Base-by-base conservation (phyloP, 2,113 vertebrate species). In the Ia io region DNA sequence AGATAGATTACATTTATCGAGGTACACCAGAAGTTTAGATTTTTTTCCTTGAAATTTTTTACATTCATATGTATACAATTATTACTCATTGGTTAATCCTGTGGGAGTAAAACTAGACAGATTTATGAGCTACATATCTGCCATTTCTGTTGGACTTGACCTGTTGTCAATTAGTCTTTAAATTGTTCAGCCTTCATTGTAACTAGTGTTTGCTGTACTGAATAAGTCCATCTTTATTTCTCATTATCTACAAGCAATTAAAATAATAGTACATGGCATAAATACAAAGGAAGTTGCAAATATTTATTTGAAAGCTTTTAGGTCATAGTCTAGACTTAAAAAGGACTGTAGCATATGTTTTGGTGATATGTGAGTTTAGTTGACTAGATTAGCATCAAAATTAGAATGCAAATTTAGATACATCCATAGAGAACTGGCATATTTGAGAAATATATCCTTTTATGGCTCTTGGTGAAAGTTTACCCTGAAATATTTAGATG, bases 401-500 rank as follows among this genome's bases (percentile, higher is more conserved):
- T 73, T 89, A 82, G 32, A 84, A 82, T 37, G 28, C 0, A 82
- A 93, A 42, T 69, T 32, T 88, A 47, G 91, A 84, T 35, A 44
- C 40, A 53, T 67, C 42, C 16, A 47, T 56, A 76, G 84, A 89
- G 3, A 85, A 40, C 74, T 40, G n/a, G 23, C 30, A 56, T 70
- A 86, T 4, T 89, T 44, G 89, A 49, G 25, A 35, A 82, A 37
- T 92, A 32, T 20, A 63, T 30, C 18, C 5, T n/a, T 47, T 5
- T 30, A 47, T 76, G n/a, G 6, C 8, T 87, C 7, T 78, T 49
- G 40, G 9, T 86, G 23, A 73, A 94, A 87, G 42, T 28, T 44
- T 83, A 8, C 25, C 65, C 70, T 77, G 35, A 85, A 95, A 30
- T 95, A 89, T 71, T 89, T 90, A 90, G 61, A 53, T 9, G 70